Conservation (phyloP, 2,888 invertebrate genomes). For the Pomacea canaliculata region DNA sequence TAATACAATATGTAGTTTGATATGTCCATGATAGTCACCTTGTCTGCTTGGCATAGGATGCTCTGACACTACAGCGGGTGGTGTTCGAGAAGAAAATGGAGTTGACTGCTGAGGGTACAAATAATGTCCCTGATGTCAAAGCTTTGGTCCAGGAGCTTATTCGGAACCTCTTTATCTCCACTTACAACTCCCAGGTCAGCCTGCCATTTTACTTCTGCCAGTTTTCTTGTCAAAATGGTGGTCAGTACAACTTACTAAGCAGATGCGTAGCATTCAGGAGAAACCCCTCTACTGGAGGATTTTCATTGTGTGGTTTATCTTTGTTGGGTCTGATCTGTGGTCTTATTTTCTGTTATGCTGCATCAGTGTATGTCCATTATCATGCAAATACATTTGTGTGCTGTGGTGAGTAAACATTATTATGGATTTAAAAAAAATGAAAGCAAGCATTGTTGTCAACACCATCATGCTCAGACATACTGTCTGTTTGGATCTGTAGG, state of each 20-base stretch:
- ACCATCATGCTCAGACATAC: too few species aligned
- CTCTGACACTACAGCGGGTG: slow-evolving; percentile 89
- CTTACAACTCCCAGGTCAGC: slow-evolving; percentile 88
- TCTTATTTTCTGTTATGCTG: too few species aligned
- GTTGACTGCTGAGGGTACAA: slow-evolving; percentile 77
- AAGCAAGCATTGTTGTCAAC: too few species aligned
- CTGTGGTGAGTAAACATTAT: too few species aligned
- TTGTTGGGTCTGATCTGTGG: not conserved
- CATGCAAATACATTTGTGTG: too few species aligned
- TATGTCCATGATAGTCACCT: too few species aligned
- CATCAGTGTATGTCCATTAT: too few species aligned
- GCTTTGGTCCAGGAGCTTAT: slow-evolving; percentile 92
- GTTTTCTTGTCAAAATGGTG: too few species aligned
- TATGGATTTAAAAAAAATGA: too few species aligned
- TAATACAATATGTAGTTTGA: too few species aligned
- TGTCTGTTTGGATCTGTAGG: slow-evolving; percentile 69
- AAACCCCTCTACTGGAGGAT: not conserved
- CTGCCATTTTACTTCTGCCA: not conserved
- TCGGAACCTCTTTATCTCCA: slow-evolving; percentile 89
- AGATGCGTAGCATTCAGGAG: not conserved
- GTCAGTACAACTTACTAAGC: not conserved
- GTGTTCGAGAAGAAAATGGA: slow-evolving; percentile 91
- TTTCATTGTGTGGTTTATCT: not conserved
- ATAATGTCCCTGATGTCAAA: slow-evolving; percentile 85
- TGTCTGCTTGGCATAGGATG: slow-evolving; percentile 76